Evolutionary conservation across 2,888 invertebrate genomes (phyloP), one percentile per base, ranked within the genome.

Genomic region (Anarsia innoxiella): DNA sequence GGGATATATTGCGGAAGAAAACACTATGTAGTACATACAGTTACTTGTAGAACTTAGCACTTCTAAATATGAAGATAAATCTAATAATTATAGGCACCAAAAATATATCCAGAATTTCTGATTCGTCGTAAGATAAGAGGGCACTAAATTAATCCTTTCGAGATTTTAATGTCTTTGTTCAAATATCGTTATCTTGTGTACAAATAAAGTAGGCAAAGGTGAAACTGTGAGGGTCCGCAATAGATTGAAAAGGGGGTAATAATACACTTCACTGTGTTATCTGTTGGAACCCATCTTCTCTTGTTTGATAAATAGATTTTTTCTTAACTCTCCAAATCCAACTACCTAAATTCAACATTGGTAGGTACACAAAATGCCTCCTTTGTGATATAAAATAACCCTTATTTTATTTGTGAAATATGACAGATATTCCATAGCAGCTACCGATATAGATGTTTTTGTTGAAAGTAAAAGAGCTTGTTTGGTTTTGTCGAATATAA

Each of bases 361-460:
- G n/a, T n/a, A n/a, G n/a, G n/a, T n/a, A 53, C 54, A 62, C 59
- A 59, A 59, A 59, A 59, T 66, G 59, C 59, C 66, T 55, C 69
- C 56, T 74, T 83, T 82, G 78, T 82, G 54, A 66, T 67, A 74
- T 71, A 66, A 73, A 79, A 78, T 71, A 67, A 66, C 62, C 67
- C 62, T 67, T 79, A 76, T 80, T 79, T n/a, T 83, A 74, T 83
- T 71, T 76, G 71, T 76, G 69, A 74, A 78, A 76, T 75, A 77
- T 69, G 75, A 77, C 72, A 70, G 67, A 78, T 77, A 78, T 78
- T 79, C 67, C 70, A 56, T 59, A 56, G 60, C 54, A 60, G 79
- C 83, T 83, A 79, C 83, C 72, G 79, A 80, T 79, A 68, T 61
- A 73, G 72, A 74, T 59, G 70, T 77, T 72, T 75, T 79, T 80